Base-by-base conservation (phyloP, 2,888 invertebrate genomes). In the Drosophila picticornis region DNA sequence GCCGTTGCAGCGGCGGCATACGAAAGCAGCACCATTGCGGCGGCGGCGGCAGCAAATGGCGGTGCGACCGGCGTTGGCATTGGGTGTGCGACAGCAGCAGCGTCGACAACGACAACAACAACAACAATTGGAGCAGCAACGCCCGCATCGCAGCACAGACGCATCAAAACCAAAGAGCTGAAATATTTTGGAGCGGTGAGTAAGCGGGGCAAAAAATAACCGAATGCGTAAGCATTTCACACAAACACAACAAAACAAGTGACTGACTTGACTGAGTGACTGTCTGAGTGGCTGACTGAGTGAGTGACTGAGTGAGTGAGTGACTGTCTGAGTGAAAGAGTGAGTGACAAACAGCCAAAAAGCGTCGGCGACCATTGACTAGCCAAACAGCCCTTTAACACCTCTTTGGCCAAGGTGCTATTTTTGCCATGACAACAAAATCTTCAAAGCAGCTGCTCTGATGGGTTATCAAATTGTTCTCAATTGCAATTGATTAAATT, bases 181-280 rank as follows among this genome's bases (percentile, higher is more conserved):
- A 92, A 92, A 86, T 93, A 92, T 84, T 92, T 92, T 80, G 92
- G 92, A 82, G 90, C 93, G 92, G 92, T 92, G 77, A 92, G 93
- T 91, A 80, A 77, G 64, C 63, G 25, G 27, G 13, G 63, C 72
- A 81, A 72, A 78, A 80, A 83, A 77, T 80, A 83, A 77, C 51
- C 65, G 34, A 52, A 83, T 83, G 83, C 79, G 81, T 83, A 83
- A 81, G 76, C 83, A 63, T 53, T 55, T 64, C 36, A 11, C 36
- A 46, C 61, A 65, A 19, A 25, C 46, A 40, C 64, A 32, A n/a
- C 27, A 32, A 59, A 32, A 66, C 67, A 48, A 40, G 56, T 38
- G n/a, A 55, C 55, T 58, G 36, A 55, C 27, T 43, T 58, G 36
- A 55, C 27, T 43, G 43, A 43, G 43, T 43, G 43, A 43, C 43